Conservation (phyloP, 2,797 vertebrate species). For the Karalla daura region DNA sequence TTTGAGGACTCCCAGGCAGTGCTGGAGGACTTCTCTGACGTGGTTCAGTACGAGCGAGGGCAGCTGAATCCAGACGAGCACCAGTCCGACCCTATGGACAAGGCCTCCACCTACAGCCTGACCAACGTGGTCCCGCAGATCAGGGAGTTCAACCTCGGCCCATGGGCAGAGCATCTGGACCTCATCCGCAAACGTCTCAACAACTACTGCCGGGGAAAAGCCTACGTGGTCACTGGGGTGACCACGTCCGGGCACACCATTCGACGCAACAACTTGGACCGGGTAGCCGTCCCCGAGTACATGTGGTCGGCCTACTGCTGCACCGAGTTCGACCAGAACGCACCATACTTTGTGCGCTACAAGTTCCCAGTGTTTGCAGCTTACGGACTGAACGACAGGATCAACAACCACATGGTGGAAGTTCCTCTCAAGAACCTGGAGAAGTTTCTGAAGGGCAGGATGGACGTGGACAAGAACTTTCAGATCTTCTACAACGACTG, state of each 20-base stretch:
- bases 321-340: conserved; percentile 78
- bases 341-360: conserved; percentile 79
- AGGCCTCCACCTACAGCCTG: conserved; percentile 80
- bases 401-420: conserved; percentile 80
- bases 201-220: conserved; percentile 80
- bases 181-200: conserved; percentile 79
- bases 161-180: conserved; percentile 74
- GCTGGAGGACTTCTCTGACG: conserved; percentile 78
- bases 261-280: conserved; percentile 76
- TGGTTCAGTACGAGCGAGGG: conserved; percentile 77
- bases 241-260: conserved; percentile 80
- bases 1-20: conserved; percentile 81
- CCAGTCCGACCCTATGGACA: conserved; percentile 77
- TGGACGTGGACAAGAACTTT: conserved; percentile 83
- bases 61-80: conserved; percentile 80
- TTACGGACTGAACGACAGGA: conserved; percentile 75
- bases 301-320: conserved; percentile 84
- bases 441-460: conserved; percentile 78
- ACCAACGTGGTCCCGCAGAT: conserved; percentile 80
- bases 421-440: conserved; percentile 80
- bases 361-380: conserved; percentile 80
- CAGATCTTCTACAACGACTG: conserved; percentile 84
- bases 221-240: conserved; percentile 75
- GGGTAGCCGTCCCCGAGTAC: conserved; percentile 78
- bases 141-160: conserved; percentile 74